Conservation (phyloP, 2,797 vertebrate genomes). For the Lateolabrax maculatus region DNA sequence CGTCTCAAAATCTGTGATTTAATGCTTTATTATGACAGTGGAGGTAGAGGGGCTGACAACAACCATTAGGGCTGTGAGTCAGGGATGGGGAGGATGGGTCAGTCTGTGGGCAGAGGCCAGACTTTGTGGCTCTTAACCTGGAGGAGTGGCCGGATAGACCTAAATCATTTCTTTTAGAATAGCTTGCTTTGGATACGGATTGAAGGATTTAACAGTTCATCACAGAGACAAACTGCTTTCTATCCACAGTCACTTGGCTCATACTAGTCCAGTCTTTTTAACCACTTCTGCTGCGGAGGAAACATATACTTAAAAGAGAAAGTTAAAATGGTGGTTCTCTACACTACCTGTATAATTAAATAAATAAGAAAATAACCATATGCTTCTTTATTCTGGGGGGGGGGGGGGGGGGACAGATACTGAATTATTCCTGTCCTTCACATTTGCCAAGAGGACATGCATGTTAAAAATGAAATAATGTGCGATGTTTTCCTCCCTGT, state of each 20-base stretch:
- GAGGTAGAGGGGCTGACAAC: slow-evolving; percentile 43
- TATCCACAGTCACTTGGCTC: slow-evolving; percentile 49
- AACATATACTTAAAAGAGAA: slow-evolving; percentile 1
- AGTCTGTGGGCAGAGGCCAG: slow-evolving; percentile 64
- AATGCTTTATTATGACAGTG: slow-evolving; percentile 67
- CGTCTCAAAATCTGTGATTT: slow-evolving; percentile 61
- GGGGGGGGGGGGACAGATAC: neutral
- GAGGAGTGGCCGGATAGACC: slow-evolving; percentile 38
- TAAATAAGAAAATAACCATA: neutral
- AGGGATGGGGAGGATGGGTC: slow-evolving; percentile 57
- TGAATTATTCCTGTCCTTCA: slow-evolving; percentile 44
- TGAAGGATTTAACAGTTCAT: slow-evolving; percentile 61
- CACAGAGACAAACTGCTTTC: slow-evolving; percentile 59
- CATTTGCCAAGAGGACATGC: slow-evolving; percentile 54
- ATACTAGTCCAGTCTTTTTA: slow-evolving; percentile 6
- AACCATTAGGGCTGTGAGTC: slow-evolving; percentile 75
- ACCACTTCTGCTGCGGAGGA: slow-evolving; percentile 30
- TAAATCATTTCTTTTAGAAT: slow-evolving; percentile 60
- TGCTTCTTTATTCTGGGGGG: neutral
- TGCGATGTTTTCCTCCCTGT: slow-evolving; percentile 56
- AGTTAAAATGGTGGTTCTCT: slow-evolving; percentile 1
- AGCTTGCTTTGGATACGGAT: slow-evolving; percentile 50
- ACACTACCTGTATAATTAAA: neutral
- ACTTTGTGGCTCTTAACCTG: slow-evolving; percentile 66
- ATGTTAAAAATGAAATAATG: slow-evolving; percentile 57